Conservation (phyloP, 92 coral and sea anemone species). For the Pocillopora meandrina region DNA sequence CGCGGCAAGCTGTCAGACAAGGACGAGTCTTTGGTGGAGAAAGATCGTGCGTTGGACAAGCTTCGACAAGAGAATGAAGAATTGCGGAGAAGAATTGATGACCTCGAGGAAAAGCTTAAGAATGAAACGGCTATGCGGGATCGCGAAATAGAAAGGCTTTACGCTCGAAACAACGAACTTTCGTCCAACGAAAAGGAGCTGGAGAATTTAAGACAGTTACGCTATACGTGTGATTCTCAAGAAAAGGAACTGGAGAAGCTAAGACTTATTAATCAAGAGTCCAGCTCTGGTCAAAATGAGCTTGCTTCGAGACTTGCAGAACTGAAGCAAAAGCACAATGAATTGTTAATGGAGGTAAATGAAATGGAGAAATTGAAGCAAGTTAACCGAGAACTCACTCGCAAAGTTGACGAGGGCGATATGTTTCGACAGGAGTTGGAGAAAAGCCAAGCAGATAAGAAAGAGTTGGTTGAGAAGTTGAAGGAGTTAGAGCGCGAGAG, state of each 20-base stretch:
- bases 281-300: conserved; percentile 41
- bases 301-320: conserved; percentile 45
- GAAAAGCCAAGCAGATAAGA: conserved; percentile 43
- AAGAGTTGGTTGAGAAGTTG: conserved; percentile 31
- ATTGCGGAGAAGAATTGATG: conserved; percentile 39
- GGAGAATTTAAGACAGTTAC: conserved; percentile 46
- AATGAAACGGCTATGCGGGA: conserved; percentile 53
- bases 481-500: conserved; percentile 54
- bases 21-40: conserved; percentile 34
- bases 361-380: conserved; percentile 54
- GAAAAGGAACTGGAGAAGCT: conserved; percentile 51
- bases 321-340: conserved; percentile 30
- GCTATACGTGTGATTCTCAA: conserved; percentile 17
- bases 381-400: conserved; percentile 37
- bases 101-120: conserved; percentile 46
- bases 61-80: conserved; percentile 57
- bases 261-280: conserved; percentile 11
- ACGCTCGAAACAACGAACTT: conserved; percentile 71
- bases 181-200: conserved; percentile 54
- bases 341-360: conserved; percentile 38
- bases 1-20: conserved; percentile 21
- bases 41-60: conserved; percentile 53
- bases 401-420: conserved; percentile 41
- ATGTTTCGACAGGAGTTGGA: conserved; percentile 46
- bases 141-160: conserved; percentile 77